Evolutionary conservation across 1,140 invertebrate genomes (phyloP).

Genomic region (Drosophila navojoa): DNA sequence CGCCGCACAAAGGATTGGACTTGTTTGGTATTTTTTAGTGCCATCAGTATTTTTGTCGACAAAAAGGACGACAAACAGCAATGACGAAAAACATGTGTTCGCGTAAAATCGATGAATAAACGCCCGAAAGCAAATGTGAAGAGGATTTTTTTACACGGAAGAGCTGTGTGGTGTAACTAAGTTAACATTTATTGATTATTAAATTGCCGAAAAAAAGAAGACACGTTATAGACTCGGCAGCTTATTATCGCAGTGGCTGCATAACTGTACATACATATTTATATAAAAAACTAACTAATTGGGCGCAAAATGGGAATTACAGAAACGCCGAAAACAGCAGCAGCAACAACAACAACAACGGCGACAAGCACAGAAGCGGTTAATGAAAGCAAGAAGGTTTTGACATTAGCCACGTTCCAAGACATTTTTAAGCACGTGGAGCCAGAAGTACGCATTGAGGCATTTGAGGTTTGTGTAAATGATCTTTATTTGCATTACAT

Average conservation of each 20-base stretch:
- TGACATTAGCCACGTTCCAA: conserved; percentile 72
- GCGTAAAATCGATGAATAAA: conserved; percentile 71
- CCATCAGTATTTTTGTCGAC: conserved; percentile 20
- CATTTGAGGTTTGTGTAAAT: conserved; percentile 65
- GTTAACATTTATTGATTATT: conserved; percentile 35
- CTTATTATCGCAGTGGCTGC: background rate
- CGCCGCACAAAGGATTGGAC: conserved; percentile 15
- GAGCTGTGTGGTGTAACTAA: conserved; percentile 20
- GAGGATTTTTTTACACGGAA: conserved; percentile 24
- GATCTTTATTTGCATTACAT: too few relatives aligned
- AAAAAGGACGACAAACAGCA: conserved; percentile 36
- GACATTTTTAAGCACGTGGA: conserved; percentile 74
- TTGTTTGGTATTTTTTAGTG: conserved; percentile 31
- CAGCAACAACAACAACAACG: conserved; percentile 39
- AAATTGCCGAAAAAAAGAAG: background rate
- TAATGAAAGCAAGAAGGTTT: conserved; percentile 50
- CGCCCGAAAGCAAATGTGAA: conserved; percentile 27
- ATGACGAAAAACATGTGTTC: conserved; percentile 63
- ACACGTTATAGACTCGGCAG: background rate
- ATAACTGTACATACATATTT: conserved; percentile 18
- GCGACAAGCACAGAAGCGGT: conserved; percentile 32
- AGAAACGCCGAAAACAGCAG: conserved; percentile 57
- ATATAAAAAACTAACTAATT: conserved; percentile 6
- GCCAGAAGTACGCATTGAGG: conserved; percentile 77
- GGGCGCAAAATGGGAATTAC: conserved; percentile 70